These are phyloP conservation scores for Pipa parva DNA, from an alignment of 2,113 vertebrate species.

Conservation along the genomic window DNA sequence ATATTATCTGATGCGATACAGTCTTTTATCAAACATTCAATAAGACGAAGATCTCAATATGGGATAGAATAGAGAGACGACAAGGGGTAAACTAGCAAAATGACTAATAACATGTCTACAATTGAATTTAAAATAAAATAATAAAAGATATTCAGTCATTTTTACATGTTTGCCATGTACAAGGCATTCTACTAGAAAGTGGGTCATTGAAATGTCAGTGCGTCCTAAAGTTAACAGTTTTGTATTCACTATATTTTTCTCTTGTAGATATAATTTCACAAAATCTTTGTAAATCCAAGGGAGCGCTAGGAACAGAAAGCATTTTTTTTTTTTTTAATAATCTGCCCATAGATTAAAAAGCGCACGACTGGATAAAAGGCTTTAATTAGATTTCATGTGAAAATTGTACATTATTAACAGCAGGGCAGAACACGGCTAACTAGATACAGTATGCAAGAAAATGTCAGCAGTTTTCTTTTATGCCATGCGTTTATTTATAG, in stretches of 20 bases:
- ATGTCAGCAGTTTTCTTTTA: too few species aligned
- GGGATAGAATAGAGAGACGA: constrained; percentile 8
- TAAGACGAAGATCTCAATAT: neutral
- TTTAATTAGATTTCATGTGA: too few species aligned
- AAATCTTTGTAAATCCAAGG: neutral
- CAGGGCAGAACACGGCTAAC: too few species aligned
- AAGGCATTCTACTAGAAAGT: neutral
- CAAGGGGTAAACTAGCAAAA: constrained; percentile 9
- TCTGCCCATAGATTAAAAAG: neutral
- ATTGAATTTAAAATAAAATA: constrained; percentile 2
- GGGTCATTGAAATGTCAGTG: constrained; percentile 12
- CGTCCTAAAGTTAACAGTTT: constrained; percentile 3
- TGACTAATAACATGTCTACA: neutral
- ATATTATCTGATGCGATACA: constrained; percentile 4
- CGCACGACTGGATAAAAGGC: too few species aligned
- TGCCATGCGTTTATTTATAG: too few species aligned
- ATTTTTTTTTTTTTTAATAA: neutral
- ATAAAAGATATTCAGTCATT: neutral
- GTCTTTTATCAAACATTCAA: constrained; percentile 10
- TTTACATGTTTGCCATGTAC: neutral
- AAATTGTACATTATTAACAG: too few species aligned
- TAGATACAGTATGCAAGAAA: too few species aligned
- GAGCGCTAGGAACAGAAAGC: neutral
- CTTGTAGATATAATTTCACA: neutral
- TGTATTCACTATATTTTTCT: constrained; percentile 9